A percentile compares a stretch with the other conserved stretches of the same genome.
phyloP scores from a whole-genome alignment of 2,113 vertebrate genomes.

The Paedocypris sp. region DNA sequence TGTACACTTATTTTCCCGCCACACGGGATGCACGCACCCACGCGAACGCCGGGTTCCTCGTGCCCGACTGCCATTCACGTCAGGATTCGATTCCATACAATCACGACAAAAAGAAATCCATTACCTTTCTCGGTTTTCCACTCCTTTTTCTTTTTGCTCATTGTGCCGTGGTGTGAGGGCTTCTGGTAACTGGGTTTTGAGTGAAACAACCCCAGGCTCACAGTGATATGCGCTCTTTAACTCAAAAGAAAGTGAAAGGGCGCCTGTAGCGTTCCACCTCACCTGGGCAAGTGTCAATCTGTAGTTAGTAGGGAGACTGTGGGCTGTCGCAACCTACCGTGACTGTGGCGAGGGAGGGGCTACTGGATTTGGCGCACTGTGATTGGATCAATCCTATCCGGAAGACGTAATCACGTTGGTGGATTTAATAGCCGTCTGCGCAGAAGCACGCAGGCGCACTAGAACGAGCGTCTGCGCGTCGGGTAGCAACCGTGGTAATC shows the following conservation, averaged over 20 bases:
- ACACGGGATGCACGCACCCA: not conserved
- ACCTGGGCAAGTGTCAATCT: constrained; percentile 69
- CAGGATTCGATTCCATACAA: not conserved
- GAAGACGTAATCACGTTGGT: constrained; percentile 44
- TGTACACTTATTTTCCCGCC: not conserved
- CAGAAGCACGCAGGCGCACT: constrained; percentile 9
- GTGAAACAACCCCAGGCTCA: constrained; percentile 71
- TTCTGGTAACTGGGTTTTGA: constrained; percentile 64
- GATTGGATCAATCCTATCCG: constrained; percentile 41
- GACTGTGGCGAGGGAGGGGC: constrained; percentile 44
- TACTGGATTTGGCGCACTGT: constrained; percentile 1
- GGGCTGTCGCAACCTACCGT: constrained; percentile 49
- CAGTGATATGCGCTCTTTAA: constrained; percentile 55
- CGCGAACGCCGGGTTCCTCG: not conserved
- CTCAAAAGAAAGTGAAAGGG: constrained; percentile 53
- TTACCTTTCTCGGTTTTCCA: constrained; percentile 72
- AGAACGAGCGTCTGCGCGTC: no score
- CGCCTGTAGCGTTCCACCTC: constrained; percentile 50
- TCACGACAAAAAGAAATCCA: constrained; percentile 19
- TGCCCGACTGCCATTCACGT: not conserved
- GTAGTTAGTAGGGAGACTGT: constrained; percentile 41
- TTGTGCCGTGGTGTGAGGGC: constrained; percentile 65
- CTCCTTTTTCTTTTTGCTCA: constrained; percentile 77
- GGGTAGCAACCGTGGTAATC: constrained; percentile 38
- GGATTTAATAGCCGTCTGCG: constrained; percentile 7